Conservation (phyloP, 2,113 vertebrate genomes). For the Dicrurus megarhynchus region DNA sequence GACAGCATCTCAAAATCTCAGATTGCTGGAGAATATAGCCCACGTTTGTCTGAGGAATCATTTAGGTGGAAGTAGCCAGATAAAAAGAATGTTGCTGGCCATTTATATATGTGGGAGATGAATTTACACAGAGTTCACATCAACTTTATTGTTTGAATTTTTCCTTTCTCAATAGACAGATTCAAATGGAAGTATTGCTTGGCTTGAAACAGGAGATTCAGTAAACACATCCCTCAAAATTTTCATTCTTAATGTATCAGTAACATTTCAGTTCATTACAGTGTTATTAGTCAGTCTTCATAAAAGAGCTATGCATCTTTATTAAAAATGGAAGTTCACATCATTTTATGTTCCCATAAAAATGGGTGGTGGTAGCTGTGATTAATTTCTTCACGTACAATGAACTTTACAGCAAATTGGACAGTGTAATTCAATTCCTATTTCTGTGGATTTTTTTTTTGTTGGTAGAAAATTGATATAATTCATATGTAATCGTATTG, state of each 20-base stretch:
- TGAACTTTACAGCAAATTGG: constrained; percentile 89
- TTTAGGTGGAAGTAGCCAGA: neutral
- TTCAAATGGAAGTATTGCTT: neutral
- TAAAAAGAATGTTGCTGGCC: neutral
- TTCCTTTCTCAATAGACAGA: neutral
- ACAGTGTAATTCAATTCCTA: constrained; percentile 87
- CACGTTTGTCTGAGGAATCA: neutral
- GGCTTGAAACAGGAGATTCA: neutral
- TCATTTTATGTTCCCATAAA: constrained; percentile 94
- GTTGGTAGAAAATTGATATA: constrained; percentile 84
- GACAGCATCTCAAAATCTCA: neutral
- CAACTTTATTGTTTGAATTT: neutral
- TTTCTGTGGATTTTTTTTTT: constrained; percentile 80
- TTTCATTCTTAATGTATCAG: constrained; percentile 64
- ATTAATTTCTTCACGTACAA: constrained; percentile 90
- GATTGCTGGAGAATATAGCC: neutral
- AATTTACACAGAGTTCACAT: neutral
- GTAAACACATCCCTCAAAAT: constrained; percentile 70
- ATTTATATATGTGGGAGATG: neutral
- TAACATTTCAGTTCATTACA: constrained; percentile 73
- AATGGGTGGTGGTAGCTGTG: constrained; percentile 84
- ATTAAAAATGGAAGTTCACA: constrained; percentile 94
- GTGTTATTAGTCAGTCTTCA: constrained; percentile 91
- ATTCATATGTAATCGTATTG: constrained; percentile 85
- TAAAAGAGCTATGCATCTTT: constrained; percentile 90